Conservation (phyloP, 1,140 invertebrate species). For the Parapsyche elsis region DNA sequence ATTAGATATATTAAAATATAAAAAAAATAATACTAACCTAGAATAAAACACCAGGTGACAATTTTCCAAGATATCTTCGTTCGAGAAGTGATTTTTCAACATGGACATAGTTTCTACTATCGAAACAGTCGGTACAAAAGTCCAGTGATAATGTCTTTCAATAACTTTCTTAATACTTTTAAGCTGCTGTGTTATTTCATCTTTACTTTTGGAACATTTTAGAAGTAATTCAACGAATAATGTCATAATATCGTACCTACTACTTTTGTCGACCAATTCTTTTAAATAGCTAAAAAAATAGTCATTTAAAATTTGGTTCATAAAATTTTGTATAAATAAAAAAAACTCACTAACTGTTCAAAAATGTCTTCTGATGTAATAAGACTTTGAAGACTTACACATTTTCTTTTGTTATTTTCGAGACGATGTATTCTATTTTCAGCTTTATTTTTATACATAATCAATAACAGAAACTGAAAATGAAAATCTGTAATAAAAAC, state of each 20-base stretch:
- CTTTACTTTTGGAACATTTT: not conserved
- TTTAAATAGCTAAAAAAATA: conserved; percentile 2
- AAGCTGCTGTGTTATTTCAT: not conserved
- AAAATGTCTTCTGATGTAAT: not conserved
- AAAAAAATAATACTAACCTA: conserved; percentile 20
- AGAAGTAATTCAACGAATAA: not conserved
- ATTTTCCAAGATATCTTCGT: conserved; percentile 19
- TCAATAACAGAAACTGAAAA: conserved; percentile 29
- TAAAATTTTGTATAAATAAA: not conserved
- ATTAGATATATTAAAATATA: conserved; percentile 9
- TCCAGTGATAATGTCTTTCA: not conserved
- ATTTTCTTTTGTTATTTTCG: conserved; percentile 11
- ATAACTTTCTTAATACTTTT: not conserved
- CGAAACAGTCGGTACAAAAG: not conserved
- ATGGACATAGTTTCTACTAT: not conserved
- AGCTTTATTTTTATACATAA: conserved; percentile 24
- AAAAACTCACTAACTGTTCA: not conserved
- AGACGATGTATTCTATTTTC: not conserved
- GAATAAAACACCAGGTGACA: conserved; percentile 30
- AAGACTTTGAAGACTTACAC: not conserved
- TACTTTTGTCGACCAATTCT: not conserved
- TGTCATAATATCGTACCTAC: not conserved
- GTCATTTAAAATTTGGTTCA: not conserved
- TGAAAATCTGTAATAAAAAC: not conserved
- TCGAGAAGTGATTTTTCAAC: not conserved